Base-by-base conservation (phyloP, 2,797 vertebrate species). In the Mus caroli region DNA sequence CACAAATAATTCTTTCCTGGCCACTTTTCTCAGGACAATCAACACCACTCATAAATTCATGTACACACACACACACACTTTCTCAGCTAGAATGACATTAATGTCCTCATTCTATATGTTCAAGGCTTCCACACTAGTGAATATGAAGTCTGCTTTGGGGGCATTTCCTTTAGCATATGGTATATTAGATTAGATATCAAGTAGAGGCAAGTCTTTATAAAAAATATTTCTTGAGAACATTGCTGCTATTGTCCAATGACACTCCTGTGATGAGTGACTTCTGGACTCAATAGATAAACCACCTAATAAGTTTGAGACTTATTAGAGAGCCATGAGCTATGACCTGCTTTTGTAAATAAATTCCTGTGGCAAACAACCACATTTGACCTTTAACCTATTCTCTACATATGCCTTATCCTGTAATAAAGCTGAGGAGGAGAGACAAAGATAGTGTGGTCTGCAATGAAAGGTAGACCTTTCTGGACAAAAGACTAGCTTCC, bases 301-400 rank as follows among this genome's bases (percentile, higher is more conserved):
- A 88, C 75, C 82, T 76, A 54, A 20, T 50, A 76, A 77, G 69
- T 78, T 17, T 90, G 58, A 67, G 54, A 43, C 43, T 85, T 88
- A 5, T 4, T 40, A 93, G 82, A 24, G 34, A 9, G 86, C 50
- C 58, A 52, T 31, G 82, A 80, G 78, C 54, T 46, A 26, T 24
- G 37, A 73, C 46, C n/a, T 88, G n/a, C 58, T 91, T 92, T 80
- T 88, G 1, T 46, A 96, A 88, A 85, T 85, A 73, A 95, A 83
- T 73, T 91, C 71, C 90, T 88, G 3, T 58, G 26, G 46, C 67
- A 92, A n/a, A 56, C n/a, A 86, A 62, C 37, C 69, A 90, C 5
- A 46, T 6, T 6, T 15, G 40, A 26, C 88, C 58, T 87, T 90
- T 80, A 75, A 54, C 10, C 22, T 73, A 54, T 71, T 79, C n/a